Base-by-base conservation (phyloP, 2,797 vertebrate species). In the Sciurus carolinensis region DNA sequence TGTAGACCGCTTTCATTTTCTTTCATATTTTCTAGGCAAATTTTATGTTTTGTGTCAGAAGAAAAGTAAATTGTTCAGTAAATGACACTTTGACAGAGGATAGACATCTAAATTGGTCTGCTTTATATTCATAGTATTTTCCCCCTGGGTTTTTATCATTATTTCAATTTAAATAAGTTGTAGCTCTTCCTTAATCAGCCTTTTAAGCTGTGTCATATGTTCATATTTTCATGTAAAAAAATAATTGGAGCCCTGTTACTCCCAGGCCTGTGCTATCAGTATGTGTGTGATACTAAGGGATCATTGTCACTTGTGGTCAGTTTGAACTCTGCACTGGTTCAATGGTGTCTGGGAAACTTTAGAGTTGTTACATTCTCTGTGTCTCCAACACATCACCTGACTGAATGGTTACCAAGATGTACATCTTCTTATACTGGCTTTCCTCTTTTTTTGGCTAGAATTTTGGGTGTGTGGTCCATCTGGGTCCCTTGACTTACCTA, bases 21-120 rank as follows among this genome's bases (percentile, higher is more conserved):
- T 89, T n/a, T 82, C 82, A n/a, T 11, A 17, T 76, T 87, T 87
- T 71, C 42, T 87, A 64, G 12, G 36, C 7, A 36, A 90, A 54
- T 47, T 82, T 86, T 17, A 3, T 82, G 71, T 90, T 39, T 90
- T 15, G 47, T 69, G 24, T 82, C 9, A 92, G 33, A 64, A 76
- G 1, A 90, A 24, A 22, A 59, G 57, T 44, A 76, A 76, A 28
- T 62, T 95, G 26, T 54, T 81, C n/a, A 54, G 30, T n/a, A 81
- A 77, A 47, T 36, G 1, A 33, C 80, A 50, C 82, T 62, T 82
- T 77, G 22, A 90, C 33, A 83, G 82, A 66, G 3, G 8, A n/a
- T 18, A 30, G 44, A 22, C 7, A 4, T 62, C 7, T 33, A 42
- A 44, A 54, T 14, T 28, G 0, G 14, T 44, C 33, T 18, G 20